phyloP scores from a whole-genome alignment of 2,113 vertebrate species.

The Chauna torquata region DNA sequence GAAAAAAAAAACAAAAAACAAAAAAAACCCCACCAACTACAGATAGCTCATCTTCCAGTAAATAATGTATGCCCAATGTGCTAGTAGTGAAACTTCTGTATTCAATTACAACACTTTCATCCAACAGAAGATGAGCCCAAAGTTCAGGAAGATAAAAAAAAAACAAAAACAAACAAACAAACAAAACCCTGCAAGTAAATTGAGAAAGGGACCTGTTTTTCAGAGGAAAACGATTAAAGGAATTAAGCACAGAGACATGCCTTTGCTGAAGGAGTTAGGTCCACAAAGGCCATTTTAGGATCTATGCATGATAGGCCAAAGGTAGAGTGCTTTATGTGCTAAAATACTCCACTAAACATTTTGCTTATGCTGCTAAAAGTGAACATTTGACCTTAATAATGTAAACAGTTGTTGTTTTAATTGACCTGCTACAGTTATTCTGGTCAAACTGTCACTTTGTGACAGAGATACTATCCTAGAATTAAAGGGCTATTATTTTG shows the following conservation, averaged over 20 bases:
- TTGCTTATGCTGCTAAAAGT: neutral
- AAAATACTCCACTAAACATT: neutral
- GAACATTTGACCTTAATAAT: neutral
- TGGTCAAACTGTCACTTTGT: neutral
- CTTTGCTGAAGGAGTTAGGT: neutral
- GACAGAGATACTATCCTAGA: neutral
- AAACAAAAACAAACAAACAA: neutral
- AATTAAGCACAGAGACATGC: neutral
- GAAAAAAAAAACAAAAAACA: neutral
- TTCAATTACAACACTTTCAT: neutral
- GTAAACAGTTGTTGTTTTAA: neutral
- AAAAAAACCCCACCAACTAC: too few relatives aligned
- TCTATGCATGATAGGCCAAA: neutral
- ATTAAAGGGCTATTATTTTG: neutral
- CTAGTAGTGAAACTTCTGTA: neutral
- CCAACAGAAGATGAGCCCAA: neutral
- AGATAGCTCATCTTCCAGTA: neutral
- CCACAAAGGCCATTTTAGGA: neutral
- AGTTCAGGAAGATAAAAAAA: neutral
- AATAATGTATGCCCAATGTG: fast-evolving
- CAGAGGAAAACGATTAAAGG: neutral
- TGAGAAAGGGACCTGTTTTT: neutral
- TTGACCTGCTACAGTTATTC: neutral
- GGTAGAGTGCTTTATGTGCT: neutral
- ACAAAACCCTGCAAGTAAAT: neutral